phyloP scores from a whole-genome alignment of 2,113 vertebrate genomes.

The Miniopterus natalensis region DNA sequence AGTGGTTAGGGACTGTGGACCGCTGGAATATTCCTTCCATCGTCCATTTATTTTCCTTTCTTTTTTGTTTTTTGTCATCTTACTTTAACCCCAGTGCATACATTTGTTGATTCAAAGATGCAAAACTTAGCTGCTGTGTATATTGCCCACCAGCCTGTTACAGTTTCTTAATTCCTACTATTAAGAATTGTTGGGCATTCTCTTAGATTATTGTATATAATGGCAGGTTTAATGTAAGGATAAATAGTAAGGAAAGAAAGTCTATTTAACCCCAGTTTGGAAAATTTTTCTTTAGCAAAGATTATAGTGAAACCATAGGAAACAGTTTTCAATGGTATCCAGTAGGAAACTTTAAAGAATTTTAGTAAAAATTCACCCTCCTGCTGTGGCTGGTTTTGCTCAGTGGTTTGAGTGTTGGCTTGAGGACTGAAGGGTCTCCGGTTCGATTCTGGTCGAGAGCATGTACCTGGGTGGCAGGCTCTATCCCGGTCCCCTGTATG shows the following conservation, averaged over 20 bases:
- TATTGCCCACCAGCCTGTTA: not conserved
- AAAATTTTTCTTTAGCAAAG: constrained; percentile 4
- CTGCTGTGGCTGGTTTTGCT: too few relatives aligned
- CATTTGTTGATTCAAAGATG: constrained; percentile 17
- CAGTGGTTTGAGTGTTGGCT: too few relatives aligned
- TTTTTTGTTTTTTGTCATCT: not conserved
- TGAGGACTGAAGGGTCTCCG: too few relatives aligned
- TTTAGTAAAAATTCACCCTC: constrained; percentile 11
- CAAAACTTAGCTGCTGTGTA: not conserved
- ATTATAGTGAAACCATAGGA: not conserved
- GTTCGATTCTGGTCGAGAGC: too few relatives aligned
- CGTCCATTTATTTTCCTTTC: not conserved
- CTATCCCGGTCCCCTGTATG: too few relatives aligned
- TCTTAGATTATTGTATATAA: not conserved
- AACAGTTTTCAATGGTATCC: not conserved
- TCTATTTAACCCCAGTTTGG: not conserved
- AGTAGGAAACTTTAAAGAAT: constrained; percentile 38
- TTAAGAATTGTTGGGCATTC: not conserved
- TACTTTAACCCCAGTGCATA: not conserved
- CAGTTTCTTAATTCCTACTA: constrained; percentile 26
- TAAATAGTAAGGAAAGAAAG: not conserved
- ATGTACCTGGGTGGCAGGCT: too few relatives aligned
- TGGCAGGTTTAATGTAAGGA: not conserved
- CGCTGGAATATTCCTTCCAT: not conserved
- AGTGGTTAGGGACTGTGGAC: not conserved